Base-by-base conservation (phyloP, 2,113 vertebrate genomes). In the Engystomops pustulosus region DNA sequence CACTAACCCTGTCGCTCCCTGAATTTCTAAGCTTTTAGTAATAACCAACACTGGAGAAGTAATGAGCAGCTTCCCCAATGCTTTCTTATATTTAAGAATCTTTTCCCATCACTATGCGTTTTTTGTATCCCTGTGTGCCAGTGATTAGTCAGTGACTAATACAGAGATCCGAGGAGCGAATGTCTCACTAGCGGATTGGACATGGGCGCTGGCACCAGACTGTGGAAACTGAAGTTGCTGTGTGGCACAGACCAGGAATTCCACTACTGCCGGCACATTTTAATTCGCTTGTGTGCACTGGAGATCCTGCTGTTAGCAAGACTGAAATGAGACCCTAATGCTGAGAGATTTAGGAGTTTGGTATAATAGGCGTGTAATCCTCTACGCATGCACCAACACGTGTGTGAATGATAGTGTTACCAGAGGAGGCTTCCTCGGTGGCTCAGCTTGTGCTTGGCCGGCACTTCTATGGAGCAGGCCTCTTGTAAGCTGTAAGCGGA, bases 291-390 rank as follows among this genome's bases (percentile, higher is more conserved):
- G 18, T 23, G 25, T 27, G 23, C 30, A 10, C 20, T 18, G 47
- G 18, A 81, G 67, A 44, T 25, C 34, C 36, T 58, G 69, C 80
- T 68, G 60, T 84, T 84, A 85, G 65, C 15, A 30, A 67, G 34
- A 1, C 34, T 85, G 83, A 85, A 79, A 79, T 32, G 34, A 53
- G 60, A 79, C 74, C 15, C n/a, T 79, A 85, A 85, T 85, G 75
- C 62, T 45, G 83, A 85, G n/a, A 85, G 75, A 58, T 85, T 85
- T 79, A 79, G 32, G 32, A 79, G 75, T n/a, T 67, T 65, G 23
- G 58, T 30, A 58, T 85, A 85, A 85, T 53, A 79, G 75, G 83
- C 75, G 75, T 85, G 75, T 85, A 85, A 85, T 85, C 83, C 83
- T 77, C 62, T 58, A 38, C 83, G 75, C 83, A 70, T 78, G 83